phyloP scores from a whole-genome alignment of 2,888 invertebrate species.

The Sylvicola fuscatus region DNA sequence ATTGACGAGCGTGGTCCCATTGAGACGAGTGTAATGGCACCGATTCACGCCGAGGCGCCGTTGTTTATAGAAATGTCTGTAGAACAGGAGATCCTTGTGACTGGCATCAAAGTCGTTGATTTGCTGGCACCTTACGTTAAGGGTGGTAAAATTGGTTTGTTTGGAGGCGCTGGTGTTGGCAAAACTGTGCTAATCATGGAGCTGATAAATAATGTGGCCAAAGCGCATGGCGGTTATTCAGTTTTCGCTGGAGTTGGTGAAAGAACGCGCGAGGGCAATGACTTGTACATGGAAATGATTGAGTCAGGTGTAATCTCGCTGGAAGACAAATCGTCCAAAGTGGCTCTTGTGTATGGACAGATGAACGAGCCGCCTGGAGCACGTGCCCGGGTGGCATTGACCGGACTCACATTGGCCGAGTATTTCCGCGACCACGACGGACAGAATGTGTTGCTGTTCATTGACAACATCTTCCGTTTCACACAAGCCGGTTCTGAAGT shows the following conservation, averaged over 20 bases:
- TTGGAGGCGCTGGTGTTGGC: conserved; percentile 88
- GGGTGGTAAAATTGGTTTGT: conserved; percentile 86
- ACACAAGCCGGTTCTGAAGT: conserved; percentile 79
- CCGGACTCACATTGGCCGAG: conserved; percentile 82
- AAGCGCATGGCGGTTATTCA: conserved; percentile 90
- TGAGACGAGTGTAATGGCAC: conserved; percentile 48
- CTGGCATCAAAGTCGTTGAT: conserved; percentile 80
- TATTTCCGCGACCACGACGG: conserved; percentile 89
- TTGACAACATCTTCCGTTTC: conserved; percentile 92
- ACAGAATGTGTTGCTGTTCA: conserved; percentile 84
- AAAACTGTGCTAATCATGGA: conserved; percentile 95
- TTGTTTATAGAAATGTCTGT: conserved; percentile 84
- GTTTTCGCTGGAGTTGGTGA: conserved; percentile 94
- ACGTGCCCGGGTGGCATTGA: conserved; percentile 79
- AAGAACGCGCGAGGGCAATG: conserved; percentile 86
- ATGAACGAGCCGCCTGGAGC: conserved; percentile 96
- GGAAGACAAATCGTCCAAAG: conserved; percentile 77
- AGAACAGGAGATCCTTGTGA: conserved; percentile 76
- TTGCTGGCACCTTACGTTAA: conserved; percentile 80
- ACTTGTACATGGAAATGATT: conserved; percentile 92
- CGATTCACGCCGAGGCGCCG: conserved; percentile 82
- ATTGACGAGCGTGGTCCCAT: conserved; percentile 81
- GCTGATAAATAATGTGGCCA: conserved; percentile 87
- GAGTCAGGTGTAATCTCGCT: conserved; percentile 81
- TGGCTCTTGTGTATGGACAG: conserved; percentile 77